Evolutionary conservation across 1,140 invertebrate species (phyloP).

Genomic region (Danaus plexippus): DNA sequence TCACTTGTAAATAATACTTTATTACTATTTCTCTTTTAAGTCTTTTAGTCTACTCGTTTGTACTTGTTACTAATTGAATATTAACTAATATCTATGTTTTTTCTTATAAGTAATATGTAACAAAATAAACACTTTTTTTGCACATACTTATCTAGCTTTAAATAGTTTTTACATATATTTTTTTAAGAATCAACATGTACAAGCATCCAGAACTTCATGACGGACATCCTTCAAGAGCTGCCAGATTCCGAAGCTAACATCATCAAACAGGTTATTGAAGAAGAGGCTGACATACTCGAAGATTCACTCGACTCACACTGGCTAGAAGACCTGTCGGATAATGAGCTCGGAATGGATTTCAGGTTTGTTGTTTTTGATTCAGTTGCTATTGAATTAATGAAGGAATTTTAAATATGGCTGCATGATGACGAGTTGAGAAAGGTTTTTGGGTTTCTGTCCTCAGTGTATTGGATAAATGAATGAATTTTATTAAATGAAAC

Average conservation of each 20-base stretch:
- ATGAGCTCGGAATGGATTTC: conserved; percentile 45
- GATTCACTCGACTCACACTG: conserved; percentile 56
- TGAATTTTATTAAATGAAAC: too few relatives aligned
- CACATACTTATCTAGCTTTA: not conserved
- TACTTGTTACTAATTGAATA: too few relatives aligned
- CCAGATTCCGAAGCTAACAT: conserved; percentile 46
- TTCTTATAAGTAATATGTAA: too few relatives aligned
- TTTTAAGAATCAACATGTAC: conserved; percentile 60
- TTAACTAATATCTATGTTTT: too few relatives aligned
- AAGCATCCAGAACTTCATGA: conserved; percentile 61
- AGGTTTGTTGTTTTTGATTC: conserved; percentile 26
- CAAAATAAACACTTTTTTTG: not conserved
- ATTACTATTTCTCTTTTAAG: too few relatives aligned
- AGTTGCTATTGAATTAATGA: too few relatives aligned
- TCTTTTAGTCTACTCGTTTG: too few relatives aligned
- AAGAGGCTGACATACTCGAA: conserved; percentile 54
- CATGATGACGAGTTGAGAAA: too few relatives aligned
- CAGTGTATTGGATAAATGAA: too few relatives aligned
- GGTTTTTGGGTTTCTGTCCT: too few relatives aligned
- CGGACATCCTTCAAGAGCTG: conserved; percentile 50
- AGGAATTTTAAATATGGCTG: too few relatives aligned
- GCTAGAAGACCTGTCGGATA: conserved; percentile 51
- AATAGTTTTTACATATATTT: not conserved
- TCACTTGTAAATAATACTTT: too few relatives aligned
- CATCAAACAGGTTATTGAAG: conserved; percentile 52